Evolutionary conservation across 1,140 invertebrate species (phyloP).

Genomic region (Rhynchophorus ferrugineus): DNA sequence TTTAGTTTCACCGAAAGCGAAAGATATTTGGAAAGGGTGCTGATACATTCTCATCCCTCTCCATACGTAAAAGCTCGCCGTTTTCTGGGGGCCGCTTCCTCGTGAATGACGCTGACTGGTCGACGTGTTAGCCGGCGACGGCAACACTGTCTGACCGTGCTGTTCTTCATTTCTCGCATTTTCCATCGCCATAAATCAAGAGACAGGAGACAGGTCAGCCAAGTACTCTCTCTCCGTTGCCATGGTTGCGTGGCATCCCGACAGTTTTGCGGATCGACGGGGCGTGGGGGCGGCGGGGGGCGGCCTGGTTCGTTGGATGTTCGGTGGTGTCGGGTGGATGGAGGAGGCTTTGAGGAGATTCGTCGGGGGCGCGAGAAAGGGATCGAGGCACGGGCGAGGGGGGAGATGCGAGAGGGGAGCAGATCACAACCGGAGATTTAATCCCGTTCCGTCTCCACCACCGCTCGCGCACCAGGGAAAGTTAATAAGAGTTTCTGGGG

Average conservation of each 20-base stretch:
- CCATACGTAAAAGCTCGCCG: no score
- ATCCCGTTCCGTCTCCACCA: slow-evolving; percentile 34
- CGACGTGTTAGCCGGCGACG: background rate
- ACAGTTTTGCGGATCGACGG: slow-evolving; percentile 33
- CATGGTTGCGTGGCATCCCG: slow-evolving; percentile 41
- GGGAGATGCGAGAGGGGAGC: slow-evolving; percentile 12
- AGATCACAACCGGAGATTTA: slow-evolving; percentile 41
- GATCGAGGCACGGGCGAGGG: slow-evolving; percentile 3
- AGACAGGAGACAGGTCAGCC: slow-evolving; percentile 43
- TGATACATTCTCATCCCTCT: no score
- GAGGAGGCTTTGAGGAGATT: background rate
- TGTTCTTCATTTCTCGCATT: slow-evolving; percentile 45
- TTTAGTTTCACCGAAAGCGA: no score
- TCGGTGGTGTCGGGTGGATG: background rate
- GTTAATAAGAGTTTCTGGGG: slow-evolving; percentile 42
- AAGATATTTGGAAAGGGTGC: no score
- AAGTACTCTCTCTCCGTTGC: slow-evolving; percentile 37
- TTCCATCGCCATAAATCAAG: slow-evolving; percentile 44
- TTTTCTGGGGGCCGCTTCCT: no score
- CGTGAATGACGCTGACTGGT: no score
- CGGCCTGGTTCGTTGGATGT: no score
- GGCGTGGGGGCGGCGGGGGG: slow-evolving; percentile 17
- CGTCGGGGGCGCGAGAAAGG: slow-evolving; percentile 1
- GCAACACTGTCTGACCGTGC: slow-evolving; percentile 36
- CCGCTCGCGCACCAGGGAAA: slow-evolving; percentile 35